Evolutionary conservation across 2,797 vertebrate species (phyloP), one percentile per base, ranked within the genome.

Genomic region (Furcifer pardalis): DNA sequence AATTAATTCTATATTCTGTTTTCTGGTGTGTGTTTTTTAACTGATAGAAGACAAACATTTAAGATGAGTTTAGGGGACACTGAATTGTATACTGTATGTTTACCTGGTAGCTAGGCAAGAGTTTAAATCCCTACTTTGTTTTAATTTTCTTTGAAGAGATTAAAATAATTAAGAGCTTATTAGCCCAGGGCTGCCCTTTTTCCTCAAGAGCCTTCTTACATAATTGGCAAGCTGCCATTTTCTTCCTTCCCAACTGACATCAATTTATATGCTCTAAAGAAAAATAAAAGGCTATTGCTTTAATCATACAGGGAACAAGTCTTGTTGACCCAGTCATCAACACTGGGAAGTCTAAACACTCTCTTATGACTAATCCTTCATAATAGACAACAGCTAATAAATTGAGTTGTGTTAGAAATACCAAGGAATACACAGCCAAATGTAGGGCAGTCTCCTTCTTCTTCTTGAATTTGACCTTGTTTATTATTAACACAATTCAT

Each of bases 151-250:
- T 56, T 90, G 73, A 89, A 68, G 91, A 93, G 92, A 94, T 94
- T 93, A 94, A 90, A 92, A 93, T 91, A 87, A 91, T 86, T 92
- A 92, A 91, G 87, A 37, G 75, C 82, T 82, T 63, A 91, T 94
- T 93, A 94, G 87, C 87, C 71, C 71, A 79, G 37, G 3, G 1
- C 4, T 90, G 90, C 91, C 92, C 89, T 92, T 87, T 69, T 90
- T 76, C n/a, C 52, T 90, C 86, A 90, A n/a, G 92, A 92, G 85
- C 81, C 23, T 82, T 32, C 78, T 92, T 85, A 85, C 42, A 49
- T 72, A 91, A 79, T 71, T 82, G 74, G 30, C 59, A 85, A 82
- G 82, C 35, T 81, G 84, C 59, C 80, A 82, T 60, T 32, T 62
- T 77, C 30, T 75, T 84, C 89, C 82, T 77, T 5, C 9, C 5